These are phyloP conservation scores for Adelognathus sp. DNA, from an alignment of 2,888 invertebrate species.

Conservation along the genomic window DNA sequence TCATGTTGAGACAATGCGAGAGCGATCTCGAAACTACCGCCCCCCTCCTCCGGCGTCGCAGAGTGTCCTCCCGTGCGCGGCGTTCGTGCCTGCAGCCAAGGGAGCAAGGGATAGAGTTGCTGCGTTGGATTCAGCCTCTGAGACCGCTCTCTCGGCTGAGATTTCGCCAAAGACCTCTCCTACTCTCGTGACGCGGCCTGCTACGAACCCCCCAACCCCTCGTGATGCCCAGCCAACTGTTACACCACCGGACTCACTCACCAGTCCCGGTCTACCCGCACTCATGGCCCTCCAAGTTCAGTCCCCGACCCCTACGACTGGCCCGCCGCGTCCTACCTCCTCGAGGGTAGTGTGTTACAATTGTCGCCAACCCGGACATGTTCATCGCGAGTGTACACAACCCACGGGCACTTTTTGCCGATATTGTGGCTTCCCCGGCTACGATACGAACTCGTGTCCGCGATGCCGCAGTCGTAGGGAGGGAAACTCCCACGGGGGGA, in stretches of 20 bases:
- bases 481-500: background rate
- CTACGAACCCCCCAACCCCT: no score
- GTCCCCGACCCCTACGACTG: background rate
- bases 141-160: no score
- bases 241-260: no score
- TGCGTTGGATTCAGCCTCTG: no score
- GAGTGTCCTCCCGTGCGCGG: background rate
- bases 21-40: no score
- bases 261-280: no score
- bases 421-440: background rate
- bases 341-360: background rate
- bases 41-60: no score
- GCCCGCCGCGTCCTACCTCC: background rate
- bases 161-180: no score
- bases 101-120: background rate
- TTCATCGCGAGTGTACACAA: background rate
- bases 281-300: no score
- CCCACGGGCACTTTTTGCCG: background rate
- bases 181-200: no score
- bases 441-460: background rate
- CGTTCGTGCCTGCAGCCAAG: background rate
- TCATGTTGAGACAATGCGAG: no score
- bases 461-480: background rate
- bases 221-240: no score
- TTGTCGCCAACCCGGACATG: background rate